These are phyloP conservation scores for Euspilapteryx auroguttella DNA, from an alignment of 2,888 invertebrate species.

Conservation along the genomic window DNA sequence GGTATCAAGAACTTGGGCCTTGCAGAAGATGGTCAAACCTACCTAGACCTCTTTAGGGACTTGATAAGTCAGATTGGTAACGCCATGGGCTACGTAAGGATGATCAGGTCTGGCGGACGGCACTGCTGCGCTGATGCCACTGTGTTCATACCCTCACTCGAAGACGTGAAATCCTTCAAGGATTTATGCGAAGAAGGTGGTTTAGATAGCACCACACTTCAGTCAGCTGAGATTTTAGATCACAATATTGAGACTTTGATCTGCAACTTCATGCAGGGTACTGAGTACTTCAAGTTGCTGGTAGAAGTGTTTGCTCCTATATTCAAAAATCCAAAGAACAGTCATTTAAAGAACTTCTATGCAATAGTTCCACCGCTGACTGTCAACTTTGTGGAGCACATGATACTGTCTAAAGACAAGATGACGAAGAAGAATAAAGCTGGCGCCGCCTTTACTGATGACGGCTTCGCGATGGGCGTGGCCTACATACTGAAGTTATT, in stretches of 20 bases:
- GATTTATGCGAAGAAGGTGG: slow-evolving; percentile 62
- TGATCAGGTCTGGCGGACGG: slow-evolving; percentile 91
- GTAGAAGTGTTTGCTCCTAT: slow-evolving; percentile 92
- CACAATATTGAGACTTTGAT: slow-evolving; percentile 76
- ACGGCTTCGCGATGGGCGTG: slow-evolving; percentile 95
- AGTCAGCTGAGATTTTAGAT: slow-evolving; percentile 74
- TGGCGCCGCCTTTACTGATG: slow-evolving; percentile 93
- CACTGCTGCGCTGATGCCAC: slow-evolving; percentile 91
- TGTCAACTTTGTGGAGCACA: slow-evolving; percentile 92
- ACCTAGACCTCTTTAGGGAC: slow-evolving; percentile 90
- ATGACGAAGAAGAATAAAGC: slow-evolving; percentile 87
- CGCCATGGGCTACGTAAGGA: slow-evolving; percentile 93
- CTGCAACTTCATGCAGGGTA: slow-evolving; percentile 83
- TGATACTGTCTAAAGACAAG: slow-evolving; percentile 88
- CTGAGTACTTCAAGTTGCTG: slow-evolving; percentile 87
- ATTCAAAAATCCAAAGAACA: slow-evolving; percentile 82
- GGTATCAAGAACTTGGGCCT: slow-evolving; percentile 86
- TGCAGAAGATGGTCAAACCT: slow-evolving; percentile 80
- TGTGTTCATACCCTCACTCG: slow-evolving; percentile 82
- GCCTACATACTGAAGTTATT: slow-evolving; percentile 91
- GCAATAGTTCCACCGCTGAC: slow-evolving; percentile 92
- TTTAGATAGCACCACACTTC: slow-evolving; percentile 61
- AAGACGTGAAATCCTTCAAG: slow-evolving; percentile 62
- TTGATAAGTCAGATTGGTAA: slow-evolving; percentile 95
- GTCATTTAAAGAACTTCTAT: slow-evolving; percentile 90